Conservation (phyloP, 1,140 invertebrate genomes). For the Bombus turneri region DNA sequence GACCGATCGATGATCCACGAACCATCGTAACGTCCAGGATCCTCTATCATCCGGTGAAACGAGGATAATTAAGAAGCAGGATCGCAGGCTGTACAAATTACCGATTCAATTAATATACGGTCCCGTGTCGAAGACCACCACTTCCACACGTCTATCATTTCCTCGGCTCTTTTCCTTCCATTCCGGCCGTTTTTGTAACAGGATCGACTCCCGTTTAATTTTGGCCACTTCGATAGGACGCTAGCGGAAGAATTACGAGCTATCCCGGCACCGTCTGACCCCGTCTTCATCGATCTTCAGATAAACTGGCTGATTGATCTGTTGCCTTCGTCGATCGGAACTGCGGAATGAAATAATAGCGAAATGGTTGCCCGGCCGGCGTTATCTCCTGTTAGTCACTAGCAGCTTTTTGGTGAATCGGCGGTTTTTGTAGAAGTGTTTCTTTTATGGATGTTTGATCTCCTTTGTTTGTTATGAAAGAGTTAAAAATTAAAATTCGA, state of each 20-base stretch:
- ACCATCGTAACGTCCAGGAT: not conserved
- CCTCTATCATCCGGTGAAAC: constrained; percentile 17
- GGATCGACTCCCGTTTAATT: constrained; percentile 54
- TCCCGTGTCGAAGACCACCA: constrained; percentile 17
- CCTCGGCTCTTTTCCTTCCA: not conserved
- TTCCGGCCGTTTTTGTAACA: not conserved
- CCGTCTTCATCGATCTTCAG: constrained; percentile 29
- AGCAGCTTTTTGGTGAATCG: not conserved
- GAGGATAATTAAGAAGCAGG: constrained; percentile 55
- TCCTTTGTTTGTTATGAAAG: not conserved
- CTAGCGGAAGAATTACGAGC: constrained; percentile 27
- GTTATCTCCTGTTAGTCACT: not conserved
- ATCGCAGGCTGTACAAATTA: constrained; percentile 56
- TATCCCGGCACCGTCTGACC: not conserved
- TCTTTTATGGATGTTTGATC: not conserved
- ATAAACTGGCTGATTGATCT: constrained; percentile 29
- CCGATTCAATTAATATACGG: constrained; percentile 63
- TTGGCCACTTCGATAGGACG: constrained; percentile 28
- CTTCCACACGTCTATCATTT: constrained; percentile 6
- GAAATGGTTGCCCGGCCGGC: not conserved
- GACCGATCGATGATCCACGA: constrained; percentile 4
- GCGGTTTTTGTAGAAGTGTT: not conserved
- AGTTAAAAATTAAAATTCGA: not conserved
- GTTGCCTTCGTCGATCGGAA: constrained; percentile 12
- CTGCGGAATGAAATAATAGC: constrained; percentile 12